Evolutionary conservation across 2,888 invertebrate genomes (phyloP).

Genomic region (Caenorhabditis wallacei): DNA sequence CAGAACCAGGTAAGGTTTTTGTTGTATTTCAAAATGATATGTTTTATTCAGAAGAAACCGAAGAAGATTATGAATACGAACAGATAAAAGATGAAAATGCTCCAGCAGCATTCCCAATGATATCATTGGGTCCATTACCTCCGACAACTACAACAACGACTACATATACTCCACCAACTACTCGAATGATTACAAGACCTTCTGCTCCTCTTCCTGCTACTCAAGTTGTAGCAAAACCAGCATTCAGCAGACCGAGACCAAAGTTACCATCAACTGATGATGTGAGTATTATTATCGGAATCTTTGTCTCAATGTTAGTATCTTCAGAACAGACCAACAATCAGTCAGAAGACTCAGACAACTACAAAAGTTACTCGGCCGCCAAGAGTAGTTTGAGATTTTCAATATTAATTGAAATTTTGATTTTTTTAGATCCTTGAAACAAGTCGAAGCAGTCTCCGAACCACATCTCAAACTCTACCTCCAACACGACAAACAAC

Average conservation of each 20-base stretch:
- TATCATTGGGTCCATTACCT: constrained; percentile 55
- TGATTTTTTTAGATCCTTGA: constrained; percentile 9
- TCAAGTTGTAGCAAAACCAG: constrained; percentile 41
- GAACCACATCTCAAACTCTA: constrained; percentile 21
- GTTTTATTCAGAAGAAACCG: constrained; percentile 42
- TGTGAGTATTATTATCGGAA: constrained; percentile 7
- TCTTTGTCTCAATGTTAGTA: not conserved
- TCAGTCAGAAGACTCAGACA: not conserved
- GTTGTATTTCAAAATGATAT: not conserved
- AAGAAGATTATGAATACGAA: constrained; percentile 70
- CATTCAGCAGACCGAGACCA: constrained; percentile 68
- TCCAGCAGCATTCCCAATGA: constrained; percentile 68
- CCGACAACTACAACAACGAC: constrained; percentile 36
- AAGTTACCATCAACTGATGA: constrained; percentile 51
- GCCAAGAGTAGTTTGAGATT: constrained; percentile 2
- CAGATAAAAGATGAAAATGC: constrained; percentile 63
- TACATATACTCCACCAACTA: constrained; percentile 19
- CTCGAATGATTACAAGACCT: constrained; percentile 16
- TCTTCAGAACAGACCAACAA: constrained; percentile 37
- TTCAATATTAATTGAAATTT: not conserved
- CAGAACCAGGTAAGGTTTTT: constrained; percentile 22
- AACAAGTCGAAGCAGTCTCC: constrained; percentile 10
- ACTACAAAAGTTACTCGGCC: constrained; percentile 11
- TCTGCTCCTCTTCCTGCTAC: constrained; percentile 27
- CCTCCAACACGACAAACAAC: constrained; percentile 30